Base-by-base conservation (phyloP, 1,140 invertebrate species). In the Archivesica marissinica region DNA sequence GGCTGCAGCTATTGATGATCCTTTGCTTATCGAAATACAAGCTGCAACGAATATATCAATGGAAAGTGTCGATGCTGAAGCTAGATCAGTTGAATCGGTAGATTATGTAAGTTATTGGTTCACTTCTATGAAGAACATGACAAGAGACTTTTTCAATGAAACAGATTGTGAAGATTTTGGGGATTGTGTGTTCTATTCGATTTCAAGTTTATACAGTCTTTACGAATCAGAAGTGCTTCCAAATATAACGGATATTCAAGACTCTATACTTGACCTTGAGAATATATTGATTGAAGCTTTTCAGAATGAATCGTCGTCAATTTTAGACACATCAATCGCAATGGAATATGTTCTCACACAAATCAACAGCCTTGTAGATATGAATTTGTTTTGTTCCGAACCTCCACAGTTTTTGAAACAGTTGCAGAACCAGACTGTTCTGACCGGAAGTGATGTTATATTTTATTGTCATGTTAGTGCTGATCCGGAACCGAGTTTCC, bases 141-240 rank as follows among this genome's bases (percentile, higher is more conserved):
- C 78, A 30, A n/a, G 9, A 35, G 25, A 80, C 23, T 80, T 68
- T 54, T 80, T 35, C 44, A 64, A 80, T 44, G 64, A 28, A 9
- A 56, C 30, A 28, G 64, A 52, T 23, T 80, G 78, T 39, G 33
- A 25, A 4, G 56, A 23, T 6, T 80, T 68, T 30, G n/a, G 33
- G 15, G 78, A 80, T 68, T 80, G 78, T 38, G 33, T 64, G 13
- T 64, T 66, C 28, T 68, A 68, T 52, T 6, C 61, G 13, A 38
- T 80, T 47, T 23, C 61, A 25, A 7, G 9, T 23, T 23, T 80
- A 13, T 80, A 80, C 70, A 50, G 39, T 33, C 2, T 66, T n/a
- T 80, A 30, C 70, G 61, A 44, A 64, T 61, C 41, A n/a, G 78
- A 68, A 54, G 61, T 68, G 6, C 9, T 80, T 38, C 56, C 78